Evolutionary conservation across 2,888 invertebrate species (phyloP), one percentile per base, ranked within the genome.

Genomic region (Hypena proboscidalis): DNA sequence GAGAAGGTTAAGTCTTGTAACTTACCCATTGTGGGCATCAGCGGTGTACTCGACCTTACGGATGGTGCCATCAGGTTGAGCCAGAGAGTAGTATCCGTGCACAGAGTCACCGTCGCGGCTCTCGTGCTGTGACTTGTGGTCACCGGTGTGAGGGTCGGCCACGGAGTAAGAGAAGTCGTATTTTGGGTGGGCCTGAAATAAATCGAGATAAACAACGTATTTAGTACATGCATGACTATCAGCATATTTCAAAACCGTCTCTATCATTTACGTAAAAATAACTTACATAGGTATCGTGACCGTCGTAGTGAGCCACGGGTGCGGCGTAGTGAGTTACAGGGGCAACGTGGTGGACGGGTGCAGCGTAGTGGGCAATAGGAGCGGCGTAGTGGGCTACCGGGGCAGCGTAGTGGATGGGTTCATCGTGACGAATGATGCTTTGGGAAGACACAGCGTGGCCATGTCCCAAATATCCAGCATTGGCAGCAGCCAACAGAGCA

Each of bases 61-160:
- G 34, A 90, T 75, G 60, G 92, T 71, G 45, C 80, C 91, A 9
- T 91, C 92, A 34, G 92, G 91, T 67, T 92, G 92, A 52, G 89
- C 84, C 40, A 92, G 79, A 19, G 89, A 87, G 77, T 93, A 93
- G 68, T 59, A 55, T 37, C 94, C 94, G 70, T 92, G 91, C 39
- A 94, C 94, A 34, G 82, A 80, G 69, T 92, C 92, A 17, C 92
- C 92, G 54, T 91, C 91, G 63, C 89, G 84, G 56, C 74, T 76
- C 73, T 92, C 92, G 66, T 90, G 86, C 75, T 91, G 92, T 23
- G 84, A 82, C 77, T 92, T 92, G 74, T 92, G 86, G 80, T 92
- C 92, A 19, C 92, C 93, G 51, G 92, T 92, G 67, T 92, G 92
- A 6, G 85, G 85, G 74, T 92, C 92, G 23, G 89, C 74, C 46